phyloP scores from a whole-genome alignment of 2,888 invertebrate genomes.

The Tachina grossa region DNA sequence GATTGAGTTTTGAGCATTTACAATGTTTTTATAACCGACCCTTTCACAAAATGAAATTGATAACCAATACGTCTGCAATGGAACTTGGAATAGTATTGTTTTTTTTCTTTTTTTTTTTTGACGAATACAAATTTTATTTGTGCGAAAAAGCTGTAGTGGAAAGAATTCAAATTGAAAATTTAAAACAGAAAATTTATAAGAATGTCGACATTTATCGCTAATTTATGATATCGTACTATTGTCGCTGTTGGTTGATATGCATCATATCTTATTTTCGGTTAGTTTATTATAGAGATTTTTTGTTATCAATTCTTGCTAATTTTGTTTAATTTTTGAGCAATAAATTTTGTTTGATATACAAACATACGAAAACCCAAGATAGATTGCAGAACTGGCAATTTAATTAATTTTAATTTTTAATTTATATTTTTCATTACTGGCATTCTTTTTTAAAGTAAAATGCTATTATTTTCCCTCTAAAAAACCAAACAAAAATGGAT shows the following conservation, averaged over 20 bases:
- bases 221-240: slow-evolving; percentile 8
- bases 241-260: neutral
- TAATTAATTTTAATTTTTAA: too few relatives aligned
- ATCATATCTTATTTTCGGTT: neutral
- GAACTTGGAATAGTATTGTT: neutral
- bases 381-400: too few relatives aligned
- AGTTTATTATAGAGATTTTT: neutral
- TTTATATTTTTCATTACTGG: too few relatives aligned
- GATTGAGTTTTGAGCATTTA: neutral
- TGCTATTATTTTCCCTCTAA: too few relatives aligned
- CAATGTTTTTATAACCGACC: slow-evolving; percentile 43
- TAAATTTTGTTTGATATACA: neutral
- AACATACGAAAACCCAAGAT: too few relatives aligned
- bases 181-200: neutral
- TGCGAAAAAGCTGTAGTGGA: slow-evolving; percentile 15
- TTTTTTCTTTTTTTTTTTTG: neutral
- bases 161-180: neutral
- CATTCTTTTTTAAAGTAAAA: too few relatives aligned
- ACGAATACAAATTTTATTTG: neutral
- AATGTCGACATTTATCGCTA: neutral
- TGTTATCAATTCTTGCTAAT: neutral
- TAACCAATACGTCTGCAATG: slow-evolving; percentile 28
- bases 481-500: too few relatives aligned
- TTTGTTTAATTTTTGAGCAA: neutral
- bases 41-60: slow-evolving; percentile 10